phyloP scores from a whole-genome alignment of 2,113 vertebrate species.

The Spizaetus ornatus region DNA sequence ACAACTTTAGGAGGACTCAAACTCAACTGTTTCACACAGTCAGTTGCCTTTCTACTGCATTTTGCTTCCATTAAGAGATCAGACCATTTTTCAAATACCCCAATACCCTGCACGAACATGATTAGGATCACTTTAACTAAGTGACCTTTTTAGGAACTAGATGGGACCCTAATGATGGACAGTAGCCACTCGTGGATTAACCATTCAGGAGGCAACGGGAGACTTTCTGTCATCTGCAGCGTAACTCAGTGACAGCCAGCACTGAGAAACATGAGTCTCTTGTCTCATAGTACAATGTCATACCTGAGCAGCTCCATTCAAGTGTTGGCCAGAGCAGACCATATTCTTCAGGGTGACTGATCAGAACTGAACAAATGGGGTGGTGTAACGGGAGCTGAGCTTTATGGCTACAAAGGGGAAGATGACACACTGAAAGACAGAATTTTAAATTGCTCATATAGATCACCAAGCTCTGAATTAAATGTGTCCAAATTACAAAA shows the following conservation, averaged over 20 bases:
- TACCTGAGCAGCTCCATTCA: neutral
- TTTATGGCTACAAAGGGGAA: neutral
- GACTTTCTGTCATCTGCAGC: neutral
- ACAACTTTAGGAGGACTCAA: neutral
- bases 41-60: neutral
- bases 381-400: neutral
- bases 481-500: neutral
- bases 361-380: neutral
- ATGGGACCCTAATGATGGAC: neutral
- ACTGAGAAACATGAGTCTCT: neutral
- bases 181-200: neutral
- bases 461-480: neutral
- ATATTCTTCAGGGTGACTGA: neutral
- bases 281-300: fast-evolving
- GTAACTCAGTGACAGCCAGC: neutral
- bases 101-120: neutral
- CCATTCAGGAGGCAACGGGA: neutral
- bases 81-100: neutral
- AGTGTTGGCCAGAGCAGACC: neutral
- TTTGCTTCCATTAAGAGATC: neutral
- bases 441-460: neutral
- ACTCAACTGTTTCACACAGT: neutral
- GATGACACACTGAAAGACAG: neutral
- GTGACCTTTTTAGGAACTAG: neutral
- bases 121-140: neutral